Base-by-base conservation (phyloP, 2,888 invertebrate genomes). In the Thyatira batis region DNA sequence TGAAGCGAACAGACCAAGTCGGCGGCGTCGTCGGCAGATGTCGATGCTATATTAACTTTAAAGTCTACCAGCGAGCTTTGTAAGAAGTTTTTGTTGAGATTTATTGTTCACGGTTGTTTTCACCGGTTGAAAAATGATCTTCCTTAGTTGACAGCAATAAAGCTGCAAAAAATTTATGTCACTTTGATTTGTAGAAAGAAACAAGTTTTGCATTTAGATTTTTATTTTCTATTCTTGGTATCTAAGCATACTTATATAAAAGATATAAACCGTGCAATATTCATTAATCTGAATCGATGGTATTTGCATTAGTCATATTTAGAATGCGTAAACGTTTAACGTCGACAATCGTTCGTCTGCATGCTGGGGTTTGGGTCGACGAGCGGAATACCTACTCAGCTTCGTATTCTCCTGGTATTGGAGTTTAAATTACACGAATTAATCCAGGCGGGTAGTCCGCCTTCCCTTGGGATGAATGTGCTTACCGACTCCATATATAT, bases 381-480 rank as follows among this genome's bases (percentile, higher is more conserved):
- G 60, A 67, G 66, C 67, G 76, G 76, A 79, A 82, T 80, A 83
- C 76, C 77, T 81, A 65, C 78, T 80, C 76, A 69, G 76, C 73
- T 80, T 83, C 76, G 69, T 85, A 80, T 81, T 83, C 83, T 84
- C 87, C 81, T 83, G 80, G 86, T 87, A 87, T 81, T 76, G 78
- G 77, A 81, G 84, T 84, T 84, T 84, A 83, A 86, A 87, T 89
- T 86, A 86, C 86, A 82, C 78, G 82, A 89, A 87, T 86, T 85
- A 86, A 86, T 86, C 82, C 84, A 71, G 72, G 69, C 79, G 78
- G 77, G 67, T 75, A 74, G 74, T 75, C 66, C 62, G 70, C 71
- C 57, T 63, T 82, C 79, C 76, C 77, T 54, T 49, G 80, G 78
- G 81, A 80, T 77, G 66, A 76, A 76, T 80, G 76, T 72, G 76